Evolutionary conservation across 2,113 vertebrate species (phyloP).

Genomic region (Syrmaticus mikado): DNA sequence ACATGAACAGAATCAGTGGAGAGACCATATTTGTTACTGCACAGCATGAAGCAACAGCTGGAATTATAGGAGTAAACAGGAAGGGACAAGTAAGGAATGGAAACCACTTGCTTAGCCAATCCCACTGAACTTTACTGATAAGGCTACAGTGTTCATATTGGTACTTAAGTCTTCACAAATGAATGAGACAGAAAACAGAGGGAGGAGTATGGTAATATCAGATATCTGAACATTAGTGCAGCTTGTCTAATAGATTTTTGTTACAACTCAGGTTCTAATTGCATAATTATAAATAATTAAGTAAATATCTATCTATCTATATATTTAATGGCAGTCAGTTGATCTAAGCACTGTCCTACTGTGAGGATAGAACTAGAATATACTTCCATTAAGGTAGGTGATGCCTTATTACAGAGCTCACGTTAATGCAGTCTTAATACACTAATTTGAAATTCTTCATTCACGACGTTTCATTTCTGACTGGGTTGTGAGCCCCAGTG

Average conservation of each 20-base stretch:
- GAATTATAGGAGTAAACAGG: conserved; percentile 98
- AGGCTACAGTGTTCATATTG: not conserved
- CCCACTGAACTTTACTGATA: not conserved
- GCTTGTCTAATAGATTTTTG: not conserved
- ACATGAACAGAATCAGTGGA: conserved; percentile 99
- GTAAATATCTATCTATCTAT: too few relatives aligned
- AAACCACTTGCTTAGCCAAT: not conserved
- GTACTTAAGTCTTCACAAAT: not conserved
- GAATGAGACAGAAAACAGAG: not conserved
- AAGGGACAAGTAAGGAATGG: conserved; percentile 91
- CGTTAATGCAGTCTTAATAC: not conserved
- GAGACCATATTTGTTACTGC: conserved; percentile 99
- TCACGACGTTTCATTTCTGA: not conserved
- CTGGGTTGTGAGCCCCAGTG: not conserved
- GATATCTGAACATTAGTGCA: not conserved
- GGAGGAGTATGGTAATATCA: not conserved
- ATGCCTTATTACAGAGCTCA: not conserved
- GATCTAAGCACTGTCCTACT: not conserved
- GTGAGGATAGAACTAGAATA: not conserved
- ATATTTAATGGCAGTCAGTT: not conserved
- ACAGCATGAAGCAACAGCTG: conserved; percentile 95
- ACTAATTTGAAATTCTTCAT: not conserved
- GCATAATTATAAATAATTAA: not conserved
- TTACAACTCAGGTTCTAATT: not conserved
- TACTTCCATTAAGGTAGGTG: not conserved